These are phyloP conservation scores for Urocolius indicus DNA, from an alignment of 2,113 vertebrate species.

Conservation along the genomic window DNA sequence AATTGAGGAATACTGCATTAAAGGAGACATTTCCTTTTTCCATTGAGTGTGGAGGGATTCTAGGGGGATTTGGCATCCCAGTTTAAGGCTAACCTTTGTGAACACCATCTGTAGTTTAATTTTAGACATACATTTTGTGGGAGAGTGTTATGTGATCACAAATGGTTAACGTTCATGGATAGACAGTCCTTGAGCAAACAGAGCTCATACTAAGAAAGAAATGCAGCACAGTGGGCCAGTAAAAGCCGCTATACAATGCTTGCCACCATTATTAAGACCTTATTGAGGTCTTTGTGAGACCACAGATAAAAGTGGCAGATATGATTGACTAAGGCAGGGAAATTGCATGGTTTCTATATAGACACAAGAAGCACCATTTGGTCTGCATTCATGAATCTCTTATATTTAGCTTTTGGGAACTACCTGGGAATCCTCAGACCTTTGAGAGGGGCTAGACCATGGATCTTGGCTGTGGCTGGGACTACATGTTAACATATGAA, in stretches of 20 bases:
- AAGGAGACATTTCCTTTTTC: slow-evolving; percentile 55
- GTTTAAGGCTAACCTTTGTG: slow-evolving; percentile 21
- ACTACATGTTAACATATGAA: not conserved
- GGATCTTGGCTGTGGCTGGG: not conserved
- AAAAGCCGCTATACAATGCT: not conserved
- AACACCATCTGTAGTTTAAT: slow-evolving; percentile 46
- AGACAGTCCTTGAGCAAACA: not conserved
- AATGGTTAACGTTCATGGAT: slow-evolving; percentile 12
- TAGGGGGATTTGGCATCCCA: slow-evolving; percentile 11
- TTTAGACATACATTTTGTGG: slow-evolving; percentile 14
- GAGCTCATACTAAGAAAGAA: not conserved
- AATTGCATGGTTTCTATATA: not conserved
- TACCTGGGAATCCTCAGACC: not conserved
- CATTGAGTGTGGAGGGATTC: slow-evolving; percentile 9
- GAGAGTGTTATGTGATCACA: not conserved
- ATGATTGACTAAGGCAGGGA: not conserved
- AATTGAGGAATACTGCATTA: slow-evolving; percentile 28
- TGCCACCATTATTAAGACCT: not conserved
- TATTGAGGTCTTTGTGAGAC: not conserved
- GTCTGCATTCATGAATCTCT: not conserved
- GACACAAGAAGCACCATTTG: not conserved
- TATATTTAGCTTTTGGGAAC: not conserved
- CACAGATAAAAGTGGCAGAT: not conserved
- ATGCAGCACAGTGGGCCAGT: not conserved
- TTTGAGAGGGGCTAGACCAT: not conserved